Conservation (phyloP, 1,140 invertebrate genomes). For the Aphis craccivora region DNA sequence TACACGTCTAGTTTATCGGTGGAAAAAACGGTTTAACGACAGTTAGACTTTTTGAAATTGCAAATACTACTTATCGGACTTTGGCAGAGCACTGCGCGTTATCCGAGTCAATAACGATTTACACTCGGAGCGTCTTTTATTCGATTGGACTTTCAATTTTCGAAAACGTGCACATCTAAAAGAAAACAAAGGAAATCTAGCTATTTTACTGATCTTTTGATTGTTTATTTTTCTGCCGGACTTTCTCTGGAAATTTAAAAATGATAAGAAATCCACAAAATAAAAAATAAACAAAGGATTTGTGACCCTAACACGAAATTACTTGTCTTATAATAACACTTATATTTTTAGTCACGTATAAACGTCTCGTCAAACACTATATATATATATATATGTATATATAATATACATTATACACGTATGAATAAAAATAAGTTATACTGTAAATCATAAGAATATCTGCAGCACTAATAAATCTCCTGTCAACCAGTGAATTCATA, state of each 20-base stretch:
- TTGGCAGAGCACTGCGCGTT: not conserved
- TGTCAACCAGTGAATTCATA: not conserved
- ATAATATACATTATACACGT: not conserved
- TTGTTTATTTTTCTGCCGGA: not conserved
- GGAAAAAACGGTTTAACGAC: not conserved
- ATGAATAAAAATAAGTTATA: not conserved
- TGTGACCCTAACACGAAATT: not conserved
- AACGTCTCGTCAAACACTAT: not conserved
- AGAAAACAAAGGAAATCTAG: not conserved
- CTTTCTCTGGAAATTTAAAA: not conserved
- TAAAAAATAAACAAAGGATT: conserved; percentile 20
- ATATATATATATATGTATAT: too few relatives aligned
- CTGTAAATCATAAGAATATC: not conserved
- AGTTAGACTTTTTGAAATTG: not conserved
- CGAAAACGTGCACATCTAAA: not conserved
- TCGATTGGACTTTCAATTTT: conserved; percentile 2
- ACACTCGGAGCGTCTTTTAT: not conserved
- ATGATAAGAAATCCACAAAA: not conserved
- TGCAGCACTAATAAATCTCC: not conserved
- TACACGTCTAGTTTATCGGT: not conserved
- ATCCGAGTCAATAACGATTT: conserved; percentile 13
- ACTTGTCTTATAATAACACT: not conserved
- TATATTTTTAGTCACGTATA: not conserved
- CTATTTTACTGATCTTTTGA: not conserved
- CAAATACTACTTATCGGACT: not conserved